Evolutionary conservation across 1,140 invertebrate genomes (phyloP).

Genomic region (Drosophila hydei): DNA sequence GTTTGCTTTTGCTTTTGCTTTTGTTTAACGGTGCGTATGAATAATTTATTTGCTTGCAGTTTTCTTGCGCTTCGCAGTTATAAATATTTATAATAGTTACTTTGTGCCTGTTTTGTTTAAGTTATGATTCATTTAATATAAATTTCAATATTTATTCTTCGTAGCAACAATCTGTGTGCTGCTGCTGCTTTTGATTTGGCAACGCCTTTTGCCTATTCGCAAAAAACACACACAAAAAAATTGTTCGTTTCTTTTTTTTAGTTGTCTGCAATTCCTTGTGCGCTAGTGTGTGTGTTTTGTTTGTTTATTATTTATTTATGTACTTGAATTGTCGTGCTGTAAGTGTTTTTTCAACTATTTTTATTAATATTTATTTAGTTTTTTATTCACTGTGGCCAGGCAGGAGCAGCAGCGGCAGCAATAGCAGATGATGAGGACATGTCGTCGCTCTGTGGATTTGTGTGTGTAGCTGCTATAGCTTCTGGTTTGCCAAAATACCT

Average conservation of each 20-base stretch:
- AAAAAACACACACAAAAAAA: constrained; percentile 38
- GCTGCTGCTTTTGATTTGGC: constrained; percentile 51
- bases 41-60: constrained; percentile 49
- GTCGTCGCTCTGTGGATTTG: constrained; percentile 58
- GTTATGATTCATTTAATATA: constrained; percentile 2
- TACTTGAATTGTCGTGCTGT: constrained; percentile 8
- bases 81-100: constrained; percentile 4
- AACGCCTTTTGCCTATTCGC: constrained; percentile 60
- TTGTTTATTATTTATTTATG: constrained; percentile 1
- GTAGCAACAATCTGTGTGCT: constrained; percentile 8
- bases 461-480: constrained; percentile 42
- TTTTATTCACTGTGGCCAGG: constrained; percentile 26
- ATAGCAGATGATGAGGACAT: constrained; percentile 57
- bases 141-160: constrained; percentile 5
- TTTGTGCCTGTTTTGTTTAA: constrained; percentile 16
- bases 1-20: constrained; percentile 37
- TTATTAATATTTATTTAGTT: constrained; percentile 34
- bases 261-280: constrained; percentile 37
- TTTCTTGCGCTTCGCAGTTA: constrained; percentile 6
- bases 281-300: constrained; percentile 1
- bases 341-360: background rate
- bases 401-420: constrained; percentile 43
- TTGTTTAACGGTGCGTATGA: constrained; percentile 62
- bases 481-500: constrained; percentile 74
- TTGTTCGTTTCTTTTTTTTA: constrained; percentile 13